Base-by-base conservation (phyloP, 2,888 invertebrate genomes). In the Vanessa cardui region DNA sequence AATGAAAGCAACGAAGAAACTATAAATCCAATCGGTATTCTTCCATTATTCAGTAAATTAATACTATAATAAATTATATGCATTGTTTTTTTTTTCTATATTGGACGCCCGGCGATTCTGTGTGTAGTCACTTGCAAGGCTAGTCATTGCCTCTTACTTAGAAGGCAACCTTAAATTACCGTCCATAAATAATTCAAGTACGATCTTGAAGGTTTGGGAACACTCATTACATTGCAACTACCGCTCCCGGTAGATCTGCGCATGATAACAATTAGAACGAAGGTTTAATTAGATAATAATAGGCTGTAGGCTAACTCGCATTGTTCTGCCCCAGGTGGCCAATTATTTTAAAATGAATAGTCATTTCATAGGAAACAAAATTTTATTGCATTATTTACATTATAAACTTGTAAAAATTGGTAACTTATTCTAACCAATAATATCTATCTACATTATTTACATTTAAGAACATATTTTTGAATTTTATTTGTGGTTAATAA, bases 361-460 rank as follows among this genome's bases (percentile, higher is more conserved):
- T 20, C 46, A 26, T 62, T 63, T 66, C 69, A 72, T 72, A 65
- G 68, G 72, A 72, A 80, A 83, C 75, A 79, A 74, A 75, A 72
- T 77, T 77, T n/a, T 80, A 74, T 77, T 75, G 74, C 76, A 78
- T 77, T 86, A 86, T 83, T 83, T 84, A 85, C 82, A 83, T 71
- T 68, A 77, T 78, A 78, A 77, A 78, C 76, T 74, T 18, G 56
- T 75, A 78, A 80, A 80, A 78, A 76, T 78, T 69, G 76, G 77
- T 71, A 78, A 77, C 79, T 71, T 78, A 76, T 78, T 82, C 76
- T 77, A 79, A 77, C 80, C 74, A 76, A 80, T 77, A 56, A 47
- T 7, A 77, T 79, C 80, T 73, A 76, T 83, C 79, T 85, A 87
- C 83, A 86, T 82, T 90, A 89, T 90, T 87, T 90, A 90, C 89